These are phyloP conservation scores for Megaceryle torquata DNA, from an alignment of 2,113 vertebrate genomes.

Conservation along the genomic window DNA sequence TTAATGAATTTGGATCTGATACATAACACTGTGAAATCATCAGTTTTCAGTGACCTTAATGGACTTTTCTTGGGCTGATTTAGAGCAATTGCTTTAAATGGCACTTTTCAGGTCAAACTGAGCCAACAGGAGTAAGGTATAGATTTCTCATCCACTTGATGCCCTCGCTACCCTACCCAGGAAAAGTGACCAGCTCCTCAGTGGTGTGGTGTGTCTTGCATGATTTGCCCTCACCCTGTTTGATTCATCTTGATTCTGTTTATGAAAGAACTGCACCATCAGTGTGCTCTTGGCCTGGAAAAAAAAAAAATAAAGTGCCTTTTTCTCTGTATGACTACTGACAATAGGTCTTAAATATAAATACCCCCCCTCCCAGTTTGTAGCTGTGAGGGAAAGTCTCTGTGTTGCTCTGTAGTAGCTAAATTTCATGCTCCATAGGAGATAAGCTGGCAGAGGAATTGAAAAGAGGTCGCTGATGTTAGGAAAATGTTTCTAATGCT, in stretches of 20 bases:
- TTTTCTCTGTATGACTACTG: background rate
- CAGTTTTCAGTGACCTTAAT: background rate
- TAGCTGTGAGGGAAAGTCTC: background rate
- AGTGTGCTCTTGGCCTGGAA: background rate
- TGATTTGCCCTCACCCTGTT: background rate
- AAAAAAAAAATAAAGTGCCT: background rate
- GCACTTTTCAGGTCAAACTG: background rate
- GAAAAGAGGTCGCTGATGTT: background rate
- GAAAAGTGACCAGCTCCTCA: background rate
- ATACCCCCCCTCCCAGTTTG: rapidly evolving
- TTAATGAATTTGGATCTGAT: background rate
- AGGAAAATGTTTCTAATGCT: background rate
- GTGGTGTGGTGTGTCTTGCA: background rate
- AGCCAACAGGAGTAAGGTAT: background rate
- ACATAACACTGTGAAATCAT: background rate
- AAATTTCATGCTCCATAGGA: background rate
- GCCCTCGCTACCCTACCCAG: background rate
- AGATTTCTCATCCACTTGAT: background rate
- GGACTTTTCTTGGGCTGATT: background rate
- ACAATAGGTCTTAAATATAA: background rate
- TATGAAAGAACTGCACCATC: background rate
- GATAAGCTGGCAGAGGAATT: background rate
- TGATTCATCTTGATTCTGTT: background rate
- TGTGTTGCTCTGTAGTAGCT: background rate
- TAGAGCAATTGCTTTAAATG: background rate